These are phyloP conservation scores for Seriola quinqueradiata DNA, from an alignment of 2,113 vertebrate genomes.

Conservation along the genomic window DNA sequence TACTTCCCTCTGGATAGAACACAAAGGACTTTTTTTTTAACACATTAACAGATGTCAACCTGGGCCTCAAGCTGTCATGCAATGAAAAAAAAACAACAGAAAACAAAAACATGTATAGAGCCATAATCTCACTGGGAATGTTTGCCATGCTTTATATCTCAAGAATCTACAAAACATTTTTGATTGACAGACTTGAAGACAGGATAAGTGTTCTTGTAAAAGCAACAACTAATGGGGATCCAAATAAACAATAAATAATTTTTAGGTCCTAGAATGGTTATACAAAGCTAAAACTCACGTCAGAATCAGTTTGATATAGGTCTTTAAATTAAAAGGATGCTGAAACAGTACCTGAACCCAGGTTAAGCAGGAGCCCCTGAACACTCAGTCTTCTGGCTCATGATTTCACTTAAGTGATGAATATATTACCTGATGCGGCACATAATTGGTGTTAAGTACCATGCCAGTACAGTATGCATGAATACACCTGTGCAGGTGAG, in stretches of 20 bases:
- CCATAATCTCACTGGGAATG: too few relatives aligned
- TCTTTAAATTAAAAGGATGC: background rate
- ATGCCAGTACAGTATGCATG: background rate
- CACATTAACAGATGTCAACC: too few relatives aligned
- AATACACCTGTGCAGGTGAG: slow-evolving; percentile 65
- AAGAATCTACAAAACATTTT: too few relatives aligned
- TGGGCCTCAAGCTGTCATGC: too few relatives aligned
- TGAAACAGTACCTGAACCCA: background rate
- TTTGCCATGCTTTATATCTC: too few relatives aligned
- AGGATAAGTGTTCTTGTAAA: too few relatives aligned
- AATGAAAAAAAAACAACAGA: too few relatives aligned
- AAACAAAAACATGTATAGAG: too few relatives aligned
- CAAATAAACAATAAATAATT: too few relatives aligned
- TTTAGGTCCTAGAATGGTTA: too few relatives aligned
- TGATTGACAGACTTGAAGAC: background rate
- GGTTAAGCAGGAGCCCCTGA: background rate
- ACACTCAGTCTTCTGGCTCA: too few relatives aligned
- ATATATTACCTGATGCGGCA: background rate
- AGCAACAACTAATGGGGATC: too few relatives aligned
- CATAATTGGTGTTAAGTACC: background rate
- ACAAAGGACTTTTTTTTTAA: background rate
- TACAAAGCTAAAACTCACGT: background rate
- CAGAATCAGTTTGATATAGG: background rate
- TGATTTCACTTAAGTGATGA: background rate
- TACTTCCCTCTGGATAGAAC: background rate